phyloP scores from a whole-genome alignment of 2,888 invertebrate genomes.

The Ennomos fuscantarius region DNA sequence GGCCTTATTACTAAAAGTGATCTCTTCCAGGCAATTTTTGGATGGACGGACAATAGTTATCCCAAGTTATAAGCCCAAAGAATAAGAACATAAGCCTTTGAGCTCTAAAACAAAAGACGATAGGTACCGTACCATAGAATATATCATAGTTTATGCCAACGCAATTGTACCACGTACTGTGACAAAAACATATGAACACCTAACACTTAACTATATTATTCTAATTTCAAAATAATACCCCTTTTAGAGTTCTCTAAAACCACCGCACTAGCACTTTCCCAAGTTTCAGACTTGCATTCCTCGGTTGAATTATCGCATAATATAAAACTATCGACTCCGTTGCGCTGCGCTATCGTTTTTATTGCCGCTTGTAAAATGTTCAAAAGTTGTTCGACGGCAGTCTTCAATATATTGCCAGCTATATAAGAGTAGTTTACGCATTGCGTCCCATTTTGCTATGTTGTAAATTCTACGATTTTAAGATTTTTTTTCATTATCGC shows the following conservation, averaged over 20 bases:
- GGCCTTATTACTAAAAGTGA: too few species aligned
- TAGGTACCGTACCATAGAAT: too few species aligned
- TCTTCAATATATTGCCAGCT: constrained; percentile 16
- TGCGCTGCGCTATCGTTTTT: constrained; percentile 58
- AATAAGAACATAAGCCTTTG: too few species aligned
- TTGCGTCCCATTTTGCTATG: constrained; percentile 5
- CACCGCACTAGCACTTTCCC: constrained; percentile 43
- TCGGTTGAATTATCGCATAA: constrained; percentile 71
- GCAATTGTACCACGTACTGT: too few species aligned
- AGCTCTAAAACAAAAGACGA: too few species aligned
- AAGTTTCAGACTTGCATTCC: constrained; percentile 73
- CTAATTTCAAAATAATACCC: not conserved
- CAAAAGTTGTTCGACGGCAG: constrained; percentile 38
- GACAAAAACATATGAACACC: too few species aligned
- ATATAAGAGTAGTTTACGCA: constrained; percentile 1
- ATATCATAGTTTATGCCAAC: too few species aligned
- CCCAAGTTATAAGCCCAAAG: too few species aligned
- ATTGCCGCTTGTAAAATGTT: constrained; percentile 65
- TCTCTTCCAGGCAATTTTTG: too few species aligned
- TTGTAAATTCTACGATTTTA: not conserved
- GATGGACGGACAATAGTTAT: too few species aligned
- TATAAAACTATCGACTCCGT: constrained; percentile 69
- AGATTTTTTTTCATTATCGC: too few species aligned
- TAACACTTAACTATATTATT: too few species aligned
- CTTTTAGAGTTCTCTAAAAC: constrained; percentile 47